Conservation (phyloP, 92 coral and sea anemone genomes). For the Palythoa grandis region DNA sequence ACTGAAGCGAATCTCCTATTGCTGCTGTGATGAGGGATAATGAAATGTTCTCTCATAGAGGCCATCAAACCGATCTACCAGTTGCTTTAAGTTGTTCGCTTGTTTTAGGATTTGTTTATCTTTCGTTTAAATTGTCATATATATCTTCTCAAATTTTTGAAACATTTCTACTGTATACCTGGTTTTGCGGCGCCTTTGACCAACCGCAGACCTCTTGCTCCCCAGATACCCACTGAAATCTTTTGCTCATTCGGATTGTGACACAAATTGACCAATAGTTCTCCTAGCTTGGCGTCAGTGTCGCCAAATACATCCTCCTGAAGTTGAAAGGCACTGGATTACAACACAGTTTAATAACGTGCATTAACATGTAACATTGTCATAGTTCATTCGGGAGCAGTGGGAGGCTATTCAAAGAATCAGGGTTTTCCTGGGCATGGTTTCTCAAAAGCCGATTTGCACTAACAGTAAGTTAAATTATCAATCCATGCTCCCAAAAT, state of each 20-base stretch:
- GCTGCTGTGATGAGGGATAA: too few relatives aligned
- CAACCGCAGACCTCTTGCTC: constrained; percentile 73
- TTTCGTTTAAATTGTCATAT: background rate
- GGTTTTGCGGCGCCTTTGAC: constrained; percentile 53
- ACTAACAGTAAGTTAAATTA: too few relatives aligned
- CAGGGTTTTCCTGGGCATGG: too few relatives aligned
- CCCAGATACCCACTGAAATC: constrained; percentile 68
- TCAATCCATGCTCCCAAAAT: too few relatives aligned
- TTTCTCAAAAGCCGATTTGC: too few relatives aligned
- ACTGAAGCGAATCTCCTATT: too few relatives aligned
- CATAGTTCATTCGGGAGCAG: too few relatives aligned
- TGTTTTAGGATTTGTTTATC: background rate
- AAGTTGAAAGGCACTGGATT: background rate
- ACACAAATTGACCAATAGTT: constrained; percentile 74
- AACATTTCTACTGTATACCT: background rate
- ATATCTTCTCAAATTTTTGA: background rate
- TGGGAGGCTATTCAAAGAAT: too few relatives aligned
- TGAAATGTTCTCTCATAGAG: too few relatives aligned
- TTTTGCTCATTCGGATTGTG: constrained; percentile 95
- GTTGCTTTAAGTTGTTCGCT: too few relatives aligned
- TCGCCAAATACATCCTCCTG: constrained; percentile 27
- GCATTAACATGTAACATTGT: too few relatives aligned
- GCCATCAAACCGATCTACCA: too few relatives aligned
- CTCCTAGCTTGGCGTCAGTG: constrained; percentile 62
- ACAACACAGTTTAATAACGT: background rate